phyloP scores from a whole-genome alignment of 2,797 vertebrate species.

The Protonibea diacanthus region DNA sequence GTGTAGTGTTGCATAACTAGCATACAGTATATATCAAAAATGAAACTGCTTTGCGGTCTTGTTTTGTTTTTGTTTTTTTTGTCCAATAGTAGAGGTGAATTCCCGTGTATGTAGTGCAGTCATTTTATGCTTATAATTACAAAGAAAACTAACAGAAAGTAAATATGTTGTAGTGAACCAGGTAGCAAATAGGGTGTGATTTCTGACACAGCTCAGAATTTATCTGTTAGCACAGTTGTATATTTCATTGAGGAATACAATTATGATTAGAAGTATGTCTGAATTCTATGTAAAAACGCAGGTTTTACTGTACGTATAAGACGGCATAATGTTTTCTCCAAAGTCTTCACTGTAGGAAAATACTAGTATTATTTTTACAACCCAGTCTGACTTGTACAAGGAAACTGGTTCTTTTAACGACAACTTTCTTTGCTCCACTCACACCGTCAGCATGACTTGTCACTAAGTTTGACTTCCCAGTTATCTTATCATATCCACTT shows the following conservation, averaged over 20 bases:
- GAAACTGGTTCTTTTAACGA: neutral
- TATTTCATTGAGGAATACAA: neutral
- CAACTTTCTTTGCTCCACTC: neutral
- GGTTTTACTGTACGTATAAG: neutral
- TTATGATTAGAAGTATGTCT: too few species aligned
- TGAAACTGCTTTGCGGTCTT: too few species aligned
- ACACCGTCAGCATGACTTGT: neutral
- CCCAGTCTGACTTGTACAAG: neutral
- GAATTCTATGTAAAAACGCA: neutral
- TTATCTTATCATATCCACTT: neutral
- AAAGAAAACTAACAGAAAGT: neutral
- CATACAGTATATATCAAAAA: too few species aligned
- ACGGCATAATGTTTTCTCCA: neutral
- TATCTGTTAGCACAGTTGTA: neutral
- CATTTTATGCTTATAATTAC: neutral
- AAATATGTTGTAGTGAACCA: neutral
- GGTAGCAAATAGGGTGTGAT: neutral
- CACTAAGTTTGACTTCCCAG: neutral
- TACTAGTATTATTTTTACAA: neutral
- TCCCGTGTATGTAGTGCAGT: neutral
- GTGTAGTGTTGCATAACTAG: neutral
- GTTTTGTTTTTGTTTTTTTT: too few species aligned
- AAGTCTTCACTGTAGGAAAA: neutral
- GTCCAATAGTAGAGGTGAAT: neutral
- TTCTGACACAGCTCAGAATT: neutral